These are phyloP conservation scores for Tupiocoris notatus DNA, from an alignment of 2,888 invertebrate genomes.

Conservation along the genomic window DNA sequence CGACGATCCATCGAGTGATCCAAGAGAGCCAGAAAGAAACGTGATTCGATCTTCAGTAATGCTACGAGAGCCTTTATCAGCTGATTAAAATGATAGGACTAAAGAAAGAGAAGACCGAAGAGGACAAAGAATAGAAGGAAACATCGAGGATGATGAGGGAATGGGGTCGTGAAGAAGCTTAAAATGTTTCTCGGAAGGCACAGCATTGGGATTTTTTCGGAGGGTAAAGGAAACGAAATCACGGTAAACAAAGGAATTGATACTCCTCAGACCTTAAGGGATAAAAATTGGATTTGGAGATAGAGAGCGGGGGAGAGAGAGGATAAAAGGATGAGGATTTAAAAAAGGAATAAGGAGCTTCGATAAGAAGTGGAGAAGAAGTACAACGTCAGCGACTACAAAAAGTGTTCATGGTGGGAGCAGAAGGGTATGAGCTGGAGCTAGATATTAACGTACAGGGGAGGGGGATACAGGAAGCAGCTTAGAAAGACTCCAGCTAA, in stretches of 20 bases:
- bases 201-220: not conserved
- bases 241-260: slow-evolving; percentile 34
- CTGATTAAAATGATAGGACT: slow-evolving; percentile 6
- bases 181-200: not conserved
- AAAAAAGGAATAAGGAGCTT: slow-evolving; percentile 29
- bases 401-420: not conserved
- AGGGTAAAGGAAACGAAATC: slow-evolving; percentile 10
- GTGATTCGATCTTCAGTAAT: not conserved
- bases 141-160: too few relatives aligned
- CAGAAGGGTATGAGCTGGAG: not conserved
- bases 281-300: slow-evolving; percentile 32
- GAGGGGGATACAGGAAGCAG: not conserved
- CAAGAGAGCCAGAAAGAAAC: not conserved
- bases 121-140: not conserved
- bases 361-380: slow-evolving; percentile 17
- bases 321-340: slow-evolving; percentile 6
- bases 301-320: not conserved
- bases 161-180: too few relatives aligned
- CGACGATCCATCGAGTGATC: not conserved
- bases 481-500: not conserved
- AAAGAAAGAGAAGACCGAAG: not conserved
- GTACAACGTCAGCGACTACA: not conserved
- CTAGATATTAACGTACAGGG: not conserved
- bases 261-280: slow-evolving; percentile 22
- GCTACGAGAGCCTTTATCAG: slow-evolving; percentile 4